Evolutionary conservation across 1,140 invertebrate species (phyloP), one percentile per base, ranked within the genome.

Genomic region (Scaptomyza hsui): DNA sequence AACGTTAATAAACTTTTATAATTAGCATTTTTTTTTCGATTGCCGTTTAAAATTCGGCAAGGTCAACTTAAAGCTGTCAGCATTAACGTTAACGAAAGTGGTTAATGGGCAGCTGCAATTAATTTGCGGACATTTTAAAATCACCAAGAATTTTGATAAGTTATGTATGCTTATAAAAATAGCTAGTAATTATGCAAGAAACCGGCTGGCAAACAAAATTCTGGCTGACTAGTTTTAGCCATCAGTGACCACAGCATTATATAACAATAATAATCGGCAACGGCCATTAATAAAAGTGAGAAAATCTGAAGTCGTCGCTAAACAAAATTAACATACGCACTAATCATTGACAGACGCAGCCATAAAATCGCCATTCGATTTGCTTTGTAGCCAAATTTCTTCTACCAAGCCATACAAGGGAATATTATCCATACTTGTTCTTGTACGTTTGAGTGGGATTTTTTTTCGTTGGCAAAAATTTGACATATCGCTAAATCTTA

Each of bases 131-230:
- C 68, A 42, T 45, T 18, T 53, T 7, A 37, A 53, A 72, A 52
- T 45, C 19, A 13, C 29, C 24, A 56, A 85, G 72, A 85, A 88
- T 86, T 77, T 52, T 65, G 62, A 47, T 61, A 69, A 68, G 13
- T 51, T 52, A 44, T 60, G 61, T 26, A 41, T 39, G 16, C 53
- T 19, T 39, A 64, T 86, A 86, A 64, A 81, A 88, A 81, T 81
- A 85, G 62, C 61, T 60, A n/a, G n/a, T n/a, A 47, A 88, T 85
- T 85, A 85, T 85, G 77, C 77, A 60, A 88, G 26, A 88, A 85
- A 85, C 81, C 81, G 65, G 81, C 69, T 79, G 44, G 26, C 42
- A 32, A 47, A 32, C 16, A 16, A 29, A 53, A 57, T 39, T 62
- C 52, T 48, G 41, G 21, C 41, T 64, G 74, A 78, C 79, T 69